Conservation (phyloP, 2,797 vertebrate genomes). For the Coregonus ussuriensis region DNA sequence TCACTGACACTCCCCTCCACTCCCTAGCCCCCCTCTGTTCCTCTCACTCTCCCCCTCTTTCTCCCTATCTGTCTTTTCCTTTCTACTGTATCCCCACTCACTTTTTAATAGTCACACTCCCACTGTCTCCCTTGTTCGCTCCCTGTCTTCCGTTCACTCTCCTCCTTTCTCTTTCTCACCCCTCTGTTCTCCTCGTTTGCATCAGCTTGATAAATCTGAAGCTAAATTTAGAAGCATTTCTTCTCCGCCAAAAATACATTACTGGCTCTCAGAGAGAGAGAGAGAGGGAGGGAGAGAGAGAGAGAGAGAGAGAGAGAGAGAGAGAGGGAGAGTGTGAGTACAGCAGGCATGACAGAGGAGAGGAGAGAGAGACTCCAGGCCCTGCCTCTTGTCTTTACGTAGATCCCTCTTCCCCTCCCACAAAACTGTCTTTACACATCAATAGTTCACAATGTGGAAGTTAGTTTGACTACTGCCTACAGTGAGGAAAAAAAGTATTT, state of each 20-base stretch:
- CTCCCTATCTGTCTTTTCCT: slow-evolving; percentile 57
- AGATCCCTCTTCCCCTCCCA: neutral
- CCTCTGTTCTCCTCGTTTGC: slow-evolving; percentile 66
- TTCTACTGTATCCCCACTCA: no score
- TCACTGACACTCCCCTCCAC: slow-evolving; percentile 65
- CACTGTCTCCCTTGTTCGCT: slow-evolving; percentile 61
- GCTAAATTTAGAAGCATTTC: slow-evolving; percentile 86
- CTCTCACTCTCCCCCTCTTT: slow-evolving; percentile 60
- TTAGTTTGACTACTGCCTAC: neutral
- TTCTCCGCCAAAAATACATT: slow-evolving; percentile 63
- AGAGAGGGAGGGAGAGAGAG: slow-evolving; percentile 17
- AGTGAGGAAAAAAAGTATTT: no score
- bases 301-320: no score
- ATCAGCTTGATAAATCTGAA: slow-evolving; percentile 84
- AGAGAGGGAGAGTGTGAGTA: no score
- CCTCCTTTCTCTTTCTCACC: slow-evolving; percentile 58
- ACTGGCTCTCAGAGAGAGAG: slow-evolving; percentile 43
- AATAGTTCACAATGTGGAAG: neutral
- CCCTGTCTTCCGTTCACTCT: slow-evolving; percentile 13
- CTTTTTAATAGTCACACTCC: slow-evolving; percentile 23
- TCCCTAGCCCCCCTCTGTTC: slow-evolving; percentile 65
- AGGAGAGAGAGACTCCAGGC: slow-evolving; percentile 23
- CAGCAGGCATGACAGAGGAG: neutral
- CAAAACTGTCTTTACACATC: slow-evolving; percentile 1
- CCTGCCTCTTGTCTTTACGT: neutral